Evolutionary conservation across 2,888 invertebrate species (phyloP).

Genomic region (Ophonus ardosiacus): DNA sequence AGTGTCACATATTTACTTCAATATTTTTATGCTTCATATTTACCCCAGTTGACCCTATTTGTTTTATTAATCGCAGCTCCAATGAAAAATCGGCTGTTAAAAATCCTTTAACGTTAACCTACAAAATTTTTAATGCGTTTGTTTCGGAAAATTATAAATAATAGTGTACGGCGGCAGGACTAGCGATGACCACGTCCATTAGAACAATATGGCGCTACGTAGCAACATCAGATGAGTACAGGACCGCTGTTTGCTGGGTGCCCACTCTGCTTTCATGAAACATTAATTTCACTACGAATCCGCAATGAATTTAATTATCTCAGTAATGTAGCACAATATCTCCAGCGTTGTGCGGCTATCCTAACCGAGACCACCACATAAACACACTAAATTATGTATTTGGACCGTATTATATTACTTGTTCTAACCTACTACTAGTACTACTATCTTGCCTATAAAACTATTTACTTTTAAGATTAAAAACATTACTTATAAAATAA

Average conservation of each 20-base stretch:
- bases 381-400: conserved; percentile 46
- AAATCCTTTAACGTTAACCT: conserved; percentile 53
- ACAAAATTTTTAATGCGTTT: conserved; percentile 57
- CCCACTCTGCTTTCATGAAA: conserved; percentile 56
- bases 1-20: too few species aligned
- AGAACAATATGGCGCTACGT: not conserved
- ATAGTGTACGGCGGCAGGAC: not conserved
- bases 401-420: not conserved
- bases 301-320: conserved; percentile 61
- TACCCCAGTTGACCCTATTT: too few species aligned
- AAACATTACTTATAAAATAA: too few species aligned
- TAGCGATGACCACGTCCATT: not conserved
- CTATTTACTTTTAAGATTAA: too few species aligned
- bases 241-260: conserved; percentile 2
- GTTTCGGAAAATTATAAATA: conserved; percentile 57
- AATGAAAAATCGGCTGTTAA: conserved; percentile 30
- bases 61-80: too few species aligned
- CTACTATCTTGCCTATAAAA: too few species aligned
- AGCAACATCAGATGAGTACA: not conserved
- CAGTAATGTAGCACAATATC: conserved; percentile 49
- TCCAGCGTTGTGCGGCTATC: not conserved
- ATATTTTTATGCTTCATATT: too few species aligned
- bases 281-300: conserved; percentile 57
- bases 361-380: not conserved
- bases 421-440: too few species aligned